A percentile compares a stretch with the other conserved stretches of the same genome.
These are phyloP conservation scores for Indicator maculatus DNA, from an alignment of 2,113 vertebrate genomes.

Conservation along the genomic window DNA sequence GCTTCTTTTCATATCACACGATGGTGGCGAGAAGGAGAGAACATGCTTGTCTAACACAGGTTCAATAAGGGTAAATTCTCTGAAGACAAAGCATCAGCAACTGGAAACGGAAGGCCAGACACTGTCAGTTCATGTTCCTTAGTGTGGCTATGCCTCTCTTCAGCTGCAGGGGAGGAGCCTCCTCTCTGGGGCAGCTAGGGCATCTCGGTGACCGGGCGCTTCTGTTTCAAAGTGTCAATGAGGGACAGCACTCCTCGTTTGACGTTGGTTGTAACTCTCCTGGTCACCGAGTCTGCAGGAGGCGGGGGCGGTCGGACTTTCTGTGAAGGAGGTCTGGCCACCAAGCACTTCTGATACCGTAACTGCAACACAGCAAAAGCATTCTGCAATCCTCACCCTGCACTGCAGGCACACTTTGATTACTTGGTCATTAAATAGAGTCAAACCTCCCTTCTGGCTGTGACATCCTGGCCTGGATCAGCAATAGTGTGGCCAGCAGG, in stretches of 20 bases:
- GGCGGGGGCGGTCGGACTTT: conserved; percentile 84
- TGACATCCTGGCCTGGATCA: background rate
- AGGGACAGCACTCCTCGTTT: conserved; percentile 94
- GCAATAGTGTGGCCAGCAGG: too few species aligned
- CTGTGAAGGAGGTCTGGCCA: conserved; percentile 90
- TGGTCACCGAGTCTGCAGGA: conserved; percentile 89
- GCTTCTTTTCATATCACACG: conserved; percentile 82
- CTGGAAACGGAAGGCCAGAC: conserved; percentile 70
- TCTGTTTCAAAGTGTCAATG: conserved; percentile 99
- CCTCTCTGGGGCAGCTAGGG: conserved; percentile 73
- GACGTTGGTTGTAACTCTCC: conserved; percentile 93
- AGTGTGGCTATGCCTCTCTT: conserved; percentile 36
- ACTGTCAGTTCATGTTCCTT: background rate
- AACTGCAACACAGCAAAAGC: conserved; percentile 78
- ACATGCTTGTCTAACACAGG: conserved; percentile 84
- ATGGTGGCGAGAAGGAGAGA: conserved; percentile 77
- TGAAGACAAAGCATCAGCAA: conserved; percentile 77
- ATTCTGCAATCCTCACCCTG: background rate
- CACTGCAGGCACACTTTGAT: background rate
- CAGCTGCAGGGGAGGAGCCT: background rate
- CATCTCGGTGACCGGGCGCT: conserved; percentile 87
- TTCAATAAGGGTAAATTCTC: conserved; percentile 66
- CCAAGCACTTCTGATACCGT: conserved; percentile 98
- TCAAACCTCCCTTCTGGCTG: background rate
- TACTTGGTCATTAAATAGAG: background rate